Base-by-base conservation (phyloP, 1,140 invertebrate genomes). In the Cecropterus lyciades region DNA sequence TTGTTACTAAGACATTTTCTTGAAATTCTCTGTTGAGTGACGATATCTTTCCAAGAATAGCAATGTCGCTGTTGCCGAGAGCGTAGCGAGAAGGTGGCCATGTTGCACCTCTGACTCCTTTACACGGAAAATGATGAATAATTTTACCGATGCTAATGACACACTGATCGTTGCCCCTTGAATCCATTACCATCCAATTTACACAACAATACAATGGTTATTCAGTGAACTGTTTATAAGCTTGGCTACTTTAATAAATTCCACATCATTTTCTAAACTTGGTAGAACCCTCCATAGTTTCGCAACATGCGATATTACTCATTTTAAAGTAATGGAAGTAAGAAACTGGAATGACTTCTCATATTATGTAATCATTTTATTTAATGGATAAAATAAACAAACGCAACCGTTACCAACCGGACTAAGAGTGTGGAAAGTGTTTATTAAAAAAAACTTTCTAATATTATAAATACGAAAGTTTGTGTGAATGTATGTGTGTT, bases 31-130 rank as follows among this genome's bases (percentile, higher is more conserved):
- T 70, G 64, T 62, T 56, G 49, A 73, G 65, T 82, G 80, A 82
- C 78, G 66, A 48, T 78, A 72, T 76, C 70, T 73, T 84, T 82
- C 83, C 72, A 27, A 75, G 83, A 85, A 85, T 65, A 66, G 65
- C 67, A 17, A 43, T 49, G 57, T 60, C 57, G 45, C 57, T 60
- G 40, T 57, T 49, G 17, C 33, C 17, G 6, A 10, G 33, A 37
- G 33, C 9, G 46, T 40, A 56, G 27, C 52, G 30, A 17, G 46
- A 65, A 65, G 63, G 64, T 56, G 52, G 27, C 11, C 33, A 33
- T 65, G 56, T 59, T 59, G 20, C 52, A 40, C 42, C 40, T 57
- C 20, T 33, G 56, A 46, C 24, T 43, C 16, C 11, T 11, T 49
- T 59, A 59, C 43, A 46, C 24, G 14, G 56, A 59, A 46, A 59